Conservation (phyloP, 2,797 vertebrate species). For the Garrulus glandarius region DNA sequence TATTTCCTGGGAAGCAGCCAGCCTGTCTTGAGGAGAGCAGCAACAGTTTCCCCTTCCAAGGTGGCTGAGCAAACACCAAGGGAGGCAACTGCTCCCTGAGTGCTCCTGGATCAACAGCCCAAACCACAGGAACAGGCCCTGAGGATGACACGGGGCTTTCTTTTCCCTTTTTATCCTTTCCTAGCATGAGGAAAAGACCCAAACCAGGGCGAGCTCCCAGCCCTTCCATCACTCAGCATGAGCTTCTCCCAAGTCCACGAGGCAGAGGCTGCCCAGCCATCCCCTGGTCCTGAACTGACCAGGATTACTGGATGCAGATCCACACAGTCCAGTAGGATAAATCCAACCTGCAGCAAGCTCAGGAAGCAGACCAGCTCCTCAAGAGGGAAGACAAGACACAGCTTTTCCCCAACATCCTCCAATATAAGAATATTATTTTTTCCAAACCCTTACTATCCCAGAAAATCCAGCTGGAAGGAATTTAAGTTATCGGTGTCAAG, state of each 20-base stretch:
- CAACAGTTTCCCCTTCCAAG: neutral
- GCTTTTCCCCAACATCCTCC: neutral
- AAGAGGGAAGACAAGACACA: neutral
- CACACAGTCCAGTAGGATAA: neutral
- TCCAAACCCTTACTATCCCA: neutral
- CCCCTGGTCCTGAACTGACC: rapidly evolving
- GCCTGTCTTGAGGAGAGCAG: neutral
- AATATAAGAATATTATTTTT: neutral
- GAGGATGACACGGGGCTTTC: neutral
- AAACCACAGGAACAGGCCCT: neutral
- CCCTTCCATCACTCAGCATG: rapidly evolving
- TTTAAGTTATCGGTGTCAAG: neutral
- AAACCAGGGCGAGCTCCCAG: rapidly evolving
- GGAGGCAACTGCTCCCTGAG: neutral
- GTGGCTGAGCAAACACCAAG: neutral
- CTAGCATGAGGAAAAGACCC: neutral
- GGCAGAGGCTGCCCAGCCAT: neutral
- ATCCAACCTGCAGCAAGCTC: neutral
- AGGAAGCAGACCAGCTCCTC: neutral
- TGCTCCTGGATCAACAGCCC: neutral
- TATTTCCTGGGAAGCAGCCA: neutral
- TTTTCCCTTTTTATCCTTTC: neutral
- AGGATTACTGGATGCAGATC: neutral
- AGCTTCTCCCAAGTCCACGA: rapidly evolving
- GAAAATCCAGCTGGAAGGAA: neutral